Evolutionary conservation across 2,888 invertebrate species (phyloP).

Genomic region (Miltochrista miniata): DNA sequence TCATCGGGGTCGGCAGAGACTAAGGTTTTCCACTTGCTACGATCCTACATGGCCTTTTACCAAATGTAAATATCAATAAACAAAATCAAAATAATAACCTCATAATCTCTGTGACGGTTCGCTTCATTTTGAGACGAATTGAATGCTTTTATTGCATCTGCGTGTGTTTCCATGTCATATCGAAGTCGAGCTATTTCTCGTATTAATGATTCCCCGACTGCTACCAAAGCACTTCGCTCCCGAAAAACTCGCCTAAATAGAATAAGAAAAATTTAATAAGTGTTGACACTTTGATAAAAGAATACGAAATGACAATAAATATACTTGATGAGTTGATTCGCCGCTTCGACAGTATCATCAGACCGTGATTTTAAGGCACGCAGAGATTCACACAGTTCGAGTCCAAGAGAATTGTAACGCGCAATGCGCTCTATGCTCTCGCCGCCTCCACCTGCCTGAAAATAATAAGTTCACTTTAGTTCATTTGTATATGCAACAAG

Average conservation of each 20-base stretch:
- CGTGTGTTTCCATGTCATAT: constrained; percentile 57
- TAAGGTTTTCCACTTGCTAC: too few species aligned
- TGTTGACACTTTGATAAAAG: background rate
- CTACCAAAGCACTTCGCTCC: constrained; percentile 60
- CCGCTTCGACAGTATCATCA: constrained; percentile 55
- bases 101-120: constrained; percentile 47
- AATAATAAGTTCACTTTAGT: background rate
- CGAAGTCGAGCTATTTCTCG: constrained; percentile 66
- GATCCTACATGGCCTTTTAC: too few species aligned
- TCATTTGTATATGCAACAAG: too few species aligned
- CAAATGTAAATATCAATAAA: too few species aligned
- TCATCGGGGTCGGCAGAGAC: too few species aligned
- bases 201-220: constrained; percentile 68
- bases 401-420: constrained; percentile 63
- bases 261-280: background rate
- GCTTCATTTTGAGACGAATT: constrained; percentile 42
- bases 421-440: constrained; percentile 60
- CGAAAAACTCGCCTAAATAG: constrained; percentile 54
- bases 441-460: constrained; percentile 44
- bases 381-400: constrained; percentile 64
- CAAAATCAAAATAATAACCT: constrained; percentile 39
- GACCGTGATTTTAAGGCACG: constrained; percentile 60
- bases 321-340: constrained; percentile 66
- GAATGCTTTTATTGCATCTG: constrained; percentile 44
- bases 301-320: background rate